Evolutionary conservation across 1,140 invertebrate species (phyloP).

Genomic region (Chymomyza costata): DNA sequence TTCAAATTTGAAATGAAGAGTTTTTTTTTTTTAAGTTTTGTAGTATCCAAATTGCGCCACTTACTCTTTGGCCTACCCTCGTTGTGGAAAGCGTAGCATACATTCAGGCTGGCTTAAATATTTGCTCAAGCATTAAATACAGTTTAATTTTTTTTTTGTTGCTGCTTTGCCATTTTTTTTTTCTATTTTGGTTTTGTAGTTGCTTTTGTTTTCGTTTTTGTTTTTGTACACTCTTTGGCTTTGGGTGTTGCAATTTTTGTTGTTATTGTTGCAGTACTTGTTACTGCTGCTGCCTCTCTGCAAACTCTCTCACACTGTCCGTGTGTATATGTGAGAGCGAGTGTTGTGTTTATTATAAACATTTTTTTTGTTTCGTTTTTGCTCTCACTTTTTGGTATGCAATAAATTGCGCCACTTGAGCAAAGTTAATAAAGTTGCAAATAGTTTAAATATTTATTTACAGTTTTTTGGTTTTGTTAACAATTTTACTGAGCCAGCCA

Average conservation of each 20-base stretch:
- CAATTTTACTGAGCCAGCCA: slow-evolving; percentile 48
- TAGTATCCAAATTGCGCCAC: too few relatives aligned
- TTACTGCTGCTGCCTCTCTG: too few relatives aligned
- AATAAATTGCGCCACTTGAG: slow-evolving; percentile 70
- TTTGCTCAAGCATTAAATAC: slow-evolving; percentile 42
- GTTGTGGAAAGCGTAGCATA: background rate
- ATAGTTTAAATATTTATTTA: slow-evolving; percentile 72
- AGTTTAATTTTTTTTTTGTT: slow-evolving; percentile 27
- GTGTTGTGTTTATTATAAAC: background rate
- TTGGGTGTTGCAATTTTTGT: slow-evolving; percentile 19
- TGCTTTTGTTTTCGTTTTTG: slow-evolving; percentile 5
- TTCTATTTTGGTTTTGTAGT: slow-evolving; percentile 18
- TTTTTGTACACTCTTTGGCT: slow-evolving; percentile 14
- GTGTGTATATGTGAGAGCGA: too few relatives aligned
- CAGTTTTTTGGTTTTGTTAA: slow-evolving; percentile 60
- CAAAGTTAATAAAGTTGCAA: slow-evolving; percentile 72
- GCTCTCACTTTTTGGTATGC: slow-evolving; percentile 40
- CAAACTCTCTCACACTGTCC: too few relatives aligned
- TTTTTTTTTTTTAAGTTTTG: too few relatives aligned
- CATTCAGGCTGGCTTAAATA: slow-evolving; percentile 28
- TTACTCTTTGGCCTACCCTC: too few relatives aligned
- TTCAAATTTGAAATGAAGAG: too few relatives aligned
- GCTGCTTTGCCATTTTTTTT: background rate
- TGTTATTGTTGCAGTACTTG: slow-evolving; percentile 10
- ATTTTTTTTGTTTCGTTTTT: background rate